Evolutionary conservation across 2,113 vertebrate species (phyloP), one percentile per base, ranked within the genome.

Genomic region (Oenanthe oenanthe): DNA sequence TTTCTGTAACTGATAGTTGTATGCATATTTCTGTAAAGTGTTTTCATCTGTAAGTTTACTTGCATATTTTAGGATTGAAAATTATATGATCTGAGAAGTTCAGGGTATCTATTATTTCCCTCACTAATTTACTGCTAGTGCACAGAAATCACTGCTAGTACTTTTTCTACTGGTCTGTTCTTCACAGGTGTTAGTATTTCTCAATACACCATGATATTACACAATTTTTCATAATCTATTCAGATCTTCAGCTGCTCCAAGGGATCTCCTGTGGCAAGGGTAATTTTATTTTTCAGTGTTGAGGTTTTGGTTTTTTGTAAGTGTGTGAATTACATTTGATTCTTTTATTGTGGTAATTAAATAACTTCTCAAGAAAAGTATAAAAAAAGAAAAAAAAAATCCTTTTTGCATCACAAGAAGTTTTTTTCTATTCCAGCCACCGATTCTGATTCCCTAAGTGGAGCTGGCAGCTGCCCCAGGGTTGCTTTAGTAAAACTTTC

Each of bases 331-430:
- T 80, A 26, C 17, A 14, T 70, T 93, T 70, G 73, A 38, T 58
- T 60, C 50, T 95, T 96, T 93, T 61, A 50, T 72, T 84, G 54
- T 68, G 62, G 43, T 56, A 65, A 40, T 71, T 88, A 62, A 86
- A 26, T 42, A 15, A 13, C 21, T 70, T 53, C 31, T 45, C 11
- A 67, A 70, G 12, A 81, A 72, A 88, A 50, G 34, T 16, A 62
- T 2, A 9, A 26, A 45, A 48, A 66, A 60, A 54, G 3, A 4
- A 6, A 28, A 28, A 18, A 9, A 63, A 21, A 22, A 20, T 45
- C 8, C 3, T 36, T 36, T 36, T 36, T 36, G 34, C 34, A 36
- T 36, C 34, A n/a, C n/a, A n/a, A n/a, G n/a, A 21, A 22, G 10
- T 45, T 4, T 63, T 29, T 65, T 17, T 28, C 17, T 29, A 15